Percentiles rank a stretch among this genome's conserved stretches.
Evolutionary conservation across 1,140 invertebrate species (phyloP).

Genomic region (Adoxophyes honmai): DNA sequence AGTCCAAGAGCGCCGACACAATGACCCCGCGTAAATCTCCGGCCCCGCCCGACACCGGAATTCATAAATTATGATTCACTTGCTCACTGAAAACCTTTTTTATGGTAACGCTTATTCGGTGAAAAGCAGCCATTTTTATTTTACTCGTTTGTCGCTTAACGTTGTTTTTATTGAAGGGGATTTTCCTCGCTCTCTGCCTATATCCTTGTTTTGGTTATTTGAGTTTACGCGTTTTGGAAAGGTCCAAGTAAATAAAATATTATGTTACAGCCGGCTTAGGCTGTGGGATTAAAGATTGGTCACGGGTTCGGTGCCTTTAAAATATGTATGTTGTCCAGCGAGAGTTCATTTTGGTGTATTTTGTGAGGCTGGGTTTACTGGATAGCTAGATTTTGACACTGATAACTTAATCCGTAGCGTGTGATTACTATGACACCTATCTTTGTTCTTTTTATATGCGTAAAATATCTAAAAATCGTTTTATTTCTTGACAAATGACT

Average conservation of each 20-base stretch:
- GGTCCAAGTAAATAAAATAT: conserved; percentile 4
- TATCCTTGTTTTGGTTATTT: conserved; percentile 11
- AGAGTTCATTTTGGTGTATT: no score
- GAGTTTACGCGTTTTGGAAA: conserved; percentile 9
- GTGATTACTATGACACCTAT: no score
- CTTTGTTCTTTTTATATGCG: no score
- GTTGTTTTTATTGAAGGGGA: conserved; percentile 45
- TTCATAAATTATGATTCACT: conserved; percentile 77
- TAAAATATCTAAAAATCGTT: no score
- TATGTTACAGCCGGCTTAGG: background rate
- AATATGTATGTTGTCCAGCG: no score
- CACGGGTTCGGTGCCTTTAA: no score
- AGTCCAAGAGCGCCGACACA: conserved; percentile 55
- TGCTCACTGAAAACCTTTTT: conserved; percentile 75
- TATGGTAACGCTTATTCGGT: conserved; percentile 71
- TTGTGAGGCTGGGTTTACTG: no score
- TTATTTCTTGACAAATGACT: no score
- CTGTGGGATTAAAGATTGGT: no score
- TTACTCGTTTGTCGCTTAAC: conserved; percentile 57
- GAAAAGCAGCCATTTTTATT: conserved; percentile 66
- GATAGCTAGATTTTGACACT: no score
- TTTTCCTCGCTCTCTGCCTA: conserved; percentile 12
- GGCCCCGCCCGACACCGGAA: conserved; percentile 58
- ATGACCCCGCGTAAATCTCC: conserved; percentile 73
- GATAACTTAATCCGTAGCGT: no score